These are phyloP conservation scores for Lamellibrachia luymesi DNA, from an alignment of 1,140 invertebrate species.

Conservation along the genomic window DNA sequence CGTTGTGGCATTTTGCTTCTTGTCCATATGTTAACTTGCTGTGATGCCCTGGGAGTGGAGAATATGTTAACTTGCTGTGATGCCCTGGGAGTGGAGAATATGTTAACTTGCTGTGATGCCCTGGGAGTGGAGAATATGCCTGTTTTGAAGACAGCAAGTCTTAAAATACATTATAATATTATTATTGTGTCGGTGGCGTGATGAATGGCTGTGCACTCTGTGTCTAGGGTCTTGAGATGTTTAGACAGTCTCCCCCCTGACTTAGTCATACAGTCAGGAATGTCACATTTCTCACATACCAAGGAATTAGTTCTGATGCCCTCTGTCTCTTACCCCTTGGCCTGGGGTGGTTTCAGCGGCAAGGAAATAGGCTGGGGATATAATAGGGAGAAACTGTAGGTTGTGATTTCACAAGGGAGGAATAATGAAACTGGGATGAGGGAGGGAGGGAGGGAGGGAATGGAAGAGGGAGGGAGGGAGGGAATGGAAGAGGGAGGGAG, in stretches of 20 bases:
- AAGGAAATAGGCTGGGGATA: too few species aligned
- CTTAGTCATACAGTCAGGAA: not conserved
- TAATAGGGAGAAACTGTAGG: too few species aligned
- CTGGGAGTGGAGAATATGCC: not conserved
- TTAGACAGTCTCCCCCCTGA: not conserved
- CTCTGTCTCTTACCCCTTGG: not conserved
- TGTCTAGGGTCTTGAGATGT: not conserved
- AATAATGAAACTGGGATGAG: too few species aligned
- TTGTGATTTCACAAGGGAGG: too few species aligned
- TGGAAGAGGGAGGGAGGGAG: too few species aligned
- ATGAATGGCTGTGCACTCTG: not conserved
- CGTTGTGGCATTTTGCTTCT: not conserved
- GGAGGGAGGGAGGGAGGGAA: too few species aligned
- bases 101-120: too few species aligned
- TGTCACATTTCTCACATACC: not conserved
- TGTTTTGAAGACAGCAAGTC: not conserved
- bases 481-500: too few species aligned
- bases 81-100: too few species aligned
- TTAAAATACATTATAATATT: not conserved
- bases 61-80: too few species aligned
- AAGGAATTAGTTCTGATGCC: not conserved
- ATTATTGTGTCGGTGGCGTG: not conserved
- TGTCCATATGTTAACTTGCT: too few species aligned
- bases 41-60: too few species aligned
- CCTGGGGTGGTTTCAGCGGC: not conserved